phyloP scores from a whole-genome alignment of 2,797 vertebrate genomes.

The Muraenolepis orangiensis region DNA sequence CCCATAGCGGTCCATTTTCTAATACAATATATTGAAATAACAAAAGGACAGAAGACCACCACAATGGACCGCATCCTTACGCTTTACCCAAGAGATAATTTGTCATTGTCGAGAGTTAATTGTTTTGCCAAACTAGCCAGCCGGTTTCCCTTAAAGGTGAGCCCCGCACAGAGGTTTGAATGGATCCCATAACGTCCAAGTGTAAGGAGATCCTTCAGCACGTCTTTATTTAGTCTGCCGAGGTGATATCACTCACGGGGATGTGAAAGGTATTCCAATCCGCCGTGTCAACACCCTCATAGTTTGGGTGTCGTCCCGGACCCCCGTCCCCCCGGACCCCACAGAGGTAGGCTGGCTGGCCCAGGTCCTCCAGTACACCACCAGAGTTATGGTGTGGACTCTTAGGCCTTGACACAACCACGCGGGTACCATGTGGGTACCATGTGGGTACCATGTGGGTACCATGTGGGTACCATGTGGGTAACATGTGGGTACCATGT shows the following conservation, averaged over 20 bases:
- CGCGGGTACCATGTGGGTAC: slow-evolving; percentile 21
- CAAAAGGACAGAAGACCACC: not conserved
- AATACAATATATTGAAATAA: not conserved
- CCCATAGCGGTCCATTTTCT: slow-evolving; percentile 7
- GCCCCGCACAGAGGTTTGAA: slow-evolving; percentile 37
- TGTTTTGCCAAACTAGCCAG: not conserved
- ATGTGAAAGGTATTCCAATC: slow-evolving; percentile 61
- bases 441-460: slow-evolving; percentile 23
- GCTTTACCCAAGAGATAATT: not conserved
- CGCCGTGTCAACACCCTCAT: slow-evolving; percentile 48
- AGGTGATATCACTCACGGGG: slow-evolving; percentile 63
- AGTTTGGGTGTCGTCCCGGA: slow-evolving; percentile 43
- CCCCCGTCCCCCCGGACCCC: slow-evolving; percentile 31
- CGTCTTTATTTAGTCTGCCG: slow-evolving; percentile 58
- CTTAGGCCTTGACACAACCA: slow-evolving; percentile 12
- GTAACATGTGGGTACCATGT: slow-evolving; percentile 24
- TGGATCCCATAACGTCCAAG: slow-evolving; percentile 52
- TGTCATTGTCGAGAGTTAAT: slow-evolving; percentile 6
- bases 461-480: slow-evolving; percentile 22
- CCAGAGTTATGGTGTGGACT: slow-evolving; percentile 34
- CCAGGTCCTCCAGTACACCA: not conserved
- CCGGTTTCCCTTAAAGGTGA: slow-evolving; percentile 27
- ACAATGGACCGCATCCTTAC: not conserved
- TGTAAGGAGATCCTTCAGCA: slow-evolving; percentile 55
- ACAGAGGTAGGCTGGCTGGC: not conserved